Conservation (phyloP, 2,113 vertebrate species). For the Eurystomus gularis region DNA sequence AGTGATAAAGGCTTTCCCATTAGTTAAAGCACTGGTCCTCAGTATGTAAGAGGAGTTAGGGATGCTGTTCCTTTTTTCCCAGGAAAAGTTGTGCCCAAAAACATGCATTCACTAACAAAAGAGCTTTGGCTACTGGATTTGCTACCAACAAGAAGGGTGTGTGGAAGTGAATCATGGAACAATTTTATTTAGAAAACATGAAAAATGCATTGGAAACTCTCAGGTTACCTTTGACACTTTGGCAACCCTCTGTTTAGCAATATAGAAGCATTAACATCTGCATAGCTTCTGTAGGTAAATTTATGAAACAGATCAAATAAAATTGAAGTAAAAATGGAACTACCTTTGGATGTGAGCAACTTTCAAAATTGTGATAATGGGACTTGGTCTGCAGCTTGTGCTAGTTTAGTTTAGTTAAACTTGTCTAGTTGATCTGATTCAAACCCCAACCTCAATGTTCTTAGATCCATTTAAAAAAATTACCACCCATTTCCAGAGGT, state of each 20-base stretch:
- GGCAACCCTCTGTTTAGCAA: background rate
- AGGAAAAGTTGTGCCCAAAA: background rate
- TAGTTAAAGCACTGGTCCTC: background rate
- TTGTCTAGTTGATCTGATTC: background rate
- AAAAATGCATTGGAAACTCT: background rate
- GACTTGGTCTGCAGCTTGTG: background rate
- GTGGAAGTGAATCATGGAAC: background rate
- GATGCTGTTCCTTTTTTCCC: background rate
- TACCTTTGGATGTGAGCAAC: background rate
- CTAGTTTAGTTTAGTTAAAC: background rate
- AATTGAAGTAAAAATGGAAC: background rate
- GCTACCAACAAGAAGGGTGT: background rate
- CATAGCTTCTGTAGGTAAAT: conserved; percentile 25
- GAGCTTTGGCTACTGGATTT: background rate
- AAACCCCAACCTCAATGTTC: background rate
- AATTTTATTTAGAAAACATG: background rate
- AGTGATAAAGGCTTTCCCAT: background rate
- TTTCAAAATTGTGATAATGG: background rate
- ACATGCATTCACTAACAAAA: background rate
- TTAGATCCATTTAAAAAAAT: background rate
- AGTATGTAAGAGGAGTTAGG: background rate
- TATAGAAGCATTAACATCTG: conserved; percentile 2
- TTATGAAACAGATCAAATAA: background rate
- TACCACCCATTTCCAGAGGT: background rate
- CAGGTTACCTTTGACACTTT: background rate